A percentile compares a stretch with the other conserved stretches of the same genome.
These are phyloP conservation scores for Drosophila mayaguana DNA, from an alignment of 2,888 invertebrate species.

Conservation along the genomic window DNA sequence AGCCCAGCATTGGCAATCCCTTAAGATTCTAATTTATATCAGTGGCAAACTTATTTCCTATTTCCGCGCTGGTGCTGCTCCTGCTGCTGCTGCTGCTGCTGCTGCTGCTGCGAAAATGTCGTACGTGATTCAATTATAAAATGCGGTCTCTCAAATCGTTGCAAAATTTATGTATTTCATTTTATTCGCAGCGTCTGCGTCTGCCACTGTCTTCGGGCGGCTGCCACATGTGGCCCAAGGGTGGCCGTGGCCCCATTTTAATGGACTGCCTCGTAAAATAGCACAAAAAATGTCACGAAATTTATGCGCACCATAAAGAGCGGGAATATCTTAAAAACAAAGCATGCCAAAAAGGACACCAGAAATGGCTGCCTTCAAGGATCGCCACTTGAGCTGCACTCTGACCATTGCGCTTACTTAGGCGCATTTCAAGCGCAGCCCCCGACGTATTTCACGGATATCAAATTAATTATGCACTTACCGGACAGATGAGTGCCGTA, in stretches of 20 bases:
- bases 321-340: constrained; percentile 62
- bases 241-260: constrained; percentile 54
- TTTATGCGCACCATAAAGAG: constrained; percentile 71
- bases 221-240: constrained; percentile 69
- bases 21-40: constrained; percentile 81
- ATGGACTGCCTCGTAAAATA: constrained; percentile 77
- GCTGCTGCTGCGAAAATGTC: constrained; percentile 74
- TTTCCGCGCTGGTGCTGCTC: constrained; percentile 61
- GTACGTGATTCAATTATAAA: constrained; percentile 85
- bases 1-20: constrained; percentile 63
- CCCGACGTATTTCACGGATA: constrained; percentile 33
- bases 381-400: constrained; percentile 45
- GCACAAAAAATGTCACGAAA: constrained; percentile 74
- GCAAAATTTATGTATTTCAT: constrained; percentile 84
- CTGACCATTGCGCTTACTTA: constrained; percentile 43
- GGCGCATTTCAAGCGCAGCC: constrained; percentile 52
- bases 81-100: constrained; percentile 30
- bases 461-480: constrained; percentile 77
- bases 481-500: constrained; percentile 20
- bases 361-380: constrained; percentile 21
- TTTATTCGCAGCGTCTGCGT: constrained; percentile 71
- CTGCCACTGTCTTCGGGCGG: constrained; percentile 43
- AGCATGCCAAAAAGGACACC: constrained; percentile 53
- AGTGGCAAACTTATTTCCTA: constrained; percentile 77
- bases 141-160: constrained; percentile 84